A percentile compares a stretch with the other conserved stretches of the same genome.
These are phyloP conservation scores for Tenthredo amoena DNA, from an alignment of 2,888 invertebrate genomes.

Conservation along the genomic window DNA sequence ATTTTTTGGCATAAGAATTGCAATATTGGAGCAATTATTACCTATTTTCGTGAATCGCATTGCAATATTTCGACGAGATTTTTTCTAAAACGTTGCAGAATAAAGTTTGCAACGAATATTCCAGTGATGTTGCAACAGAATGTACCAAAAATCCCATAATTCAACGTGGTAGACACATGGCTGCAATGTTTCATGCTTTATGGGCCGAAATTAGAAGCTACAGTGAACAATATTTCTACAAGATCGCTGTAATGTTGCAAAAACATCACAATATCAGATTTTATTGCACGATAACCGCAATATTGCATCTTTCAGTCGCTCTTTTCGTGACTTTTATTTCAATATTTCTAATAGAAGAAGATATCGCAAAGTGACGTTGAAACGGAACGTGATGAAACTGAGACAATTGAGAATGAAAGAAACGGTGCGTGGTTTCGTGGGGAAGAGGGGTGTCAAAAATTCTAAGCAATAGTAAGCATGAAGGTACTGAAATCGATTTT, in stretches of 20 bases:
- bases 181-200: too few relatives aligned
- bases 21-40: neutral
- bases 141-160: too few relatives aligned
- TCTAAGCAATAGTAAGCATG: neutral
- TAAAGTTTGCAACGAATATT: too few relatives aligned
- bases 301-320: neutral
- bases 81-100: too few relatives aligned
- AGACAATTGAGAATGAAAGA: neutral
- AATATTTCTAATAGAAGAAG: neutral
- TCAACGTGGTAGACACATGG: too few relatives aligned
- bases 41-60: neutral
- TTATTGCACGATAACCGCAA: neutral
- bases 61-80: neutral
- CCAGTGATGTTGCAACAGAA: neutral
- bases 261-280: neutral
- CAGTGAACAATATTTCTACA: neutral
- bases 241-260: neutral
- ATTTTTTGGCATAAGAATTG: neutral
- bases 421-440: neutral
- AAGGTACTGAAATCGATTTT: slow-evolving; percentile 13
- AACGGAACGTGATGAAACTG: neutral
- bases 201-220: too few relatives aligned
- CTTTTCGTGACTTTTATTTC: neutral
- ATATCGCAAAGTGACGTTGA: neutral
- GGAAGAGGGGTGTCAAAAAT: neutral